These are phyloP conservation scores for Drosophila basisetae DNA, from an alignment of 2,888 invertebrate species.

Conservation along the genomic window DNA sequence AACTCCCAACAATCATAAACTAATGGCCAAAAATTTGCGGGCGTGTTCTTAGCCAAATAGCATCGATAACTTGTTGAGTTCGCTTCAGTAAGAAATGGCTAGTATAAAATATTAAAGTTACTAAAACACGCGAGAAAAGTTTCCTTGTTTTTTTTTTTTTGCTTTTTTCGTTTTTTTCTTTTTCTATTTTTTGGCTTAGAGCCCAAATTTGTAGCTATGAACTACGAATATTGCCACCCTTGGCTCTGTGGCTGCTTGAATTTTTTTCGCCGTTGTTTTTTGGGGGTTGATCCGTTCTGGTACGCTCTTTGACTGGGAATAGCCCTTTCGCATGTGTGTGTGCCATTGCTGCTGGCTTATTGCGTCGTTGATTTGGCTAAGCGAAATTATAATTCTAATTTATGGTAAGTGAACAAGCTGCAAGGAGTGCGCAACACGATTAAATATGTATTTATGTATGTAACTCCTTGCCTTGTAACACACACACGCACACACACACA, in stretches of 20 bases:
- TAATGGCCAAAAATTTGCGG: conserved; percentile 60
- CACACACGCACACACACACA: neutral
- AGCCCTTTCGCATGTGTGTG: conserved; percentile 68
- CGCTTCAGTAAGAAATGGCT: conserved; percentile 57
- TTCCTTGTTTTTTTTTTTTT: neutral
- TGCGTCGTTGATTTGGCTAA: conserved; percentile 79
- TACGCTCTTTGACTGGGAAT: conserved; percentile 40
- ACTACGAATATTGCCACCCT: conserved; percentile 33
- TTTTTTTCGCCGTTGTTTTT: conserved; percentile 4
- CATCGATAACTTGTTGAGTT: conserved; percentile 67
- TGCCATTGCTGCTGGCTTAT: conserved; percentile 65
- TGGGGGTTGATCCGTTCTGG: conserved; percentile 61
- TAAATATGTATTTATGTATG: neutral
- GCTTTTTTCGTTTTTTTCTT: neutral
- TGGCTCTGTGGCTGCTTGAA: conserved; percentile 14
- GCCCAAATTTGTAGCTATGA: conserved; percentile 18
- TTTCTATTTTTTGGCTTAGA: conserved; percentile 39
- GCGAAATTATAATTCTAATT: conserved; percentile 76
- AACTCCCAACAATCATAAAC: conserved; percentile 68
- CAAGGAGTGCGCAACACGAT: conserved; percentile 4
- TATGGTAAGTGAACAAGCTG: conserved; percentile 65
- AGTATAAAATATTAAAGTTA: conserved; percentile 76
- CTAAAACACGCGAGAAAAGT: conserved; percentile 76
- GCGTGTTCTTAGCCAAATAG: conserved; percentile 58
- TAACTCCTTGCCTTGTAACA: neutral